Evolutionary conservation across 1,140 invertebrate species (phyloP), one percentile per base, ranked within the genome.

Genomic region (Bombus soroeensis): DNA sequence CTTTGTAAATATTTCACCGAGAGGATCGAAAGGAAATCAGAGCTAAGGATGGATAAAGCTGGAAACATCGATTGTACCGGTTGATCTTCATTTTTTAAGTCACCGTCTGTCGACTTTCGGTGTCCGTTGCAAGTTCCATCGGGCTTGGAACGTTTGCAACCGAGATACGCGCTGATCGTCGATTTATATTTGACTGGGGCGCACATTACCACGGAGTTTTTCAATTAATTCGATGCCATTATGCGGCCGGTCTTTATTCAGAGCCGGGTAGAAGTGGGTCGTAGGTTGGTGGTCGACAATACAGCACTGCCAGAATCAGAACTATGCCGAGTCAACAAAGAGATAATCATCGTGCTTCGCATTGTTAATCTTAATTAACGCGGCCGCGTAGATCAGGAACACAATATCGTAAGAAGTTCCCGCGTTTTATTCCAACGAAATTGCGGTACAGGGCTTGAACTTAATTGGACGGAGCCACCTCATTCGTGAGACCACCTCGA

Each of bases 301-400:
- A 70, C 80, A 62, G n/a, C 72, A 64, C 57, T 66, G 66, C 47
- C 80, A 72, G 87, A 81, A 88, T 85, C 77, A 64, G 74, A 88
- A 89, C 87, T 86, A 89, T 87, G 84, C 85, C 80, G 85, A 53
- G 28, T 74, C 66, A 70, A 87, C 84, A 81, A 89, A 89, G 87
- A 87, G 77, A 89, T 89, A 87, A 89, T 89, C 73, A 77, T 81
- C 84, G 81, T 73, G 72, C 80, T 87, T 83, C 80, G 72, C 66
- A 89, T 89, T 89, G 88, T 89, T 89, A 89, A 89, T 87, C 80
- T 87, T 89, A 89, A 87, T 89, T 89, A 89, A 88, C 85, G 85
- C 68, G 66, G 59, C 62, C 62, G 57, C 64, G 64, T 76, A 71
- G 80, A 86, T 78, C 70, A 53, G 75, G 68, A 79, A 79, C 34